Evolutionary conservation across 2,888 invertebrate genomes (phyloP).

Genomic region (Pandemis corylana): DNA sequence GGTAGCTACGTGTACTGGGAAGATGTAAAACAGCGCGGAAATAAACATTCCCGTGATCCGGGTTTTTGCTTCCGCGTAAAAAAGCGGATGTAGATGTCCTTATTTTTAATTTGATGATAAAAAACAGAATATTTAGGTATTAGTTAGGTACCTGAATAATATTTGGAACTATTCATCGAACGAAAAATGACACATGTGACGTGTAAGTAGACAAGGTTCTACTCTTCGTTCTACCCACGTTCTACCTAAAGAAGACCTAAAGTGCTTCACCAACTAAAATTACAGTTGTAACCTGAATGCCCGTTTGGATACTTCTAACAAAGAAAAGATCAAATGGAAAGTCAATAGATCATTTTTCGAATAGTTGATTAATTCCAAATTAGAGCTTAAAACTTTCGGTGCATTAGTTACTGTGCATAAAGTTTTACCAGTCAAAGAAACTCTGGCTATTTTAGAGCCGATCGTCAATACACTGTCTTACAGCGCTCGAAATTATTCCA

Average conservation of each 20-base stretch:
- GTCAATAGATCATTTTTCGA: neutral
- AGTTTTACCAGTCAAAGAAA: neutral
- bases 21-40: neutral
- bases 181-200: no score
- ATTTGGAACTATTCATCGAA: no score
- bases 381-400: neutral
- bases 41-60: neutral
- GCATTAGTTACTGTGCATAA: neutral
- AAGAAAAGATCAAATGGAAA: neutral
- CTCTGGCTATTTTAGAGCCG: neutral
- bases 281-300: neutral
- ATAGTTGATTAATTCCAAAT: neutral
- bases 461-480: no score
- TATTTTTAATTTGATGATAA: no score
- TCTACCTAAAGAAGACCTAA: neutral
- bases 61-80: neutral
- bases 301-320: conserved; percentile 1
- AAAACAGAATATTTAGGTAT: no score
- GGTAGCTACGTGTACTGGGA: neutral
- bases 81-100: neutral
- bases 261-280: no score
- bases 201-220: no score
- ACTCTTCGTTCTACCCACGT: no score
- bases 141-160: no score
- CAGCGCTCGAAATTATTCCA: no score